These are phyloP conservation scores for Tragelaphus imberbis DNA, from an alignment of 2,113 vertebrate species.

Conservation along the genomic window DNA sequence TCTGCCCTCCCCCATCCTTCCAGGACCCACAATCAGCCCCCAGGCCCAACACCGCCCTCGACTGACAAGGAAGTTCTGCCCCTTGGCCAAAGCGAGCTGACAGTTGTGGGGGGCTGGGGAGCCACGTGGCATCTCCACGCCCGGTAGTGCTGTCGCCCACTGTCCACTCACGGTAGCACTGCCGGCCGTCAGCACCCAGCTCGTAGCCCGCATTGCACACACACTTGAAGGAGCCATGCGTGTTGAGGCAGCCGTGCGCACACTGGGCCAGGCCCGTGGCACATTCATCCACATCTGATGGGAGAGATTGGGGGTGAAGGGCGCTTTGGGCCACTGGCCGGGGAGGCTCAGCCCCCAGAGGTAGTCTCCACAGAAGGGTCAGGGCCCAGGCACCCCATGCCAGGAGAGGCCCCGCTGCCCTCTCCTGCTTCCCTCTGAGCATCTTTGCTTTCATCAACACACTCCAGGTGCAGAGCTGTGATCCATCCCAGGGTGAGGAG, in stretches of 20 bases:
- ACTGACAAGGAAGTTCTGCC: background rate
- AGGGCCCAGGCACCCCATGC: background rate
- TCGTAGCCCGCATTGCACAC: conserved; percentile 89
- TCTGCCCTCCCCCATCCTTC: background rate
- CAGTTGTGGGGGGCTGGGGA: accelerated
- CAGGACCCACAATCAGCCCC: background rate
- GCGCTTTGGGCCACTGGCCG: background rate
- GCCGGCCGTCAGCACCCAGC: conserved; percentile 88
- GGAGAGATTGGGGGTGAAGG: background rate
- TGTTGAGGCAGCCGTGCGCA: conserved; percentile 92
- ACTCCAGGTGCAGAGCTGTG: conserved; percentile 79
- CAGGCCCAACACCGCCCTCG: background rate
- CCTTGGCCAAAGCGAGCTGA: accelerated
- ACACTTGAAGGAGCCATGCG: conserved; percentile 88
- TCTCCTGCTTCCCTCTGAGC: conserved; percentile 41
- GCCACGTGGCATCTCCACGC: accelerated
- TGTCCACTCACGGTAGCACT: conserved; percentile 91
- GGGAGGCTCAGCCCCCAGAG: accelerated
- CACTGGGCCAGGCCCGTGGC: conserved; percentile 79
- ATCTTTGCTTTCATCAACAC: conserved; percentile 59
- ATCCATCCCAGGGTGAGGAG: conserved; percentile 83
- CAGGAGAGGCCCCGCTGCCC: accelerated
- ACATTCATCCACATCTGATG: conserved; percentile 92
- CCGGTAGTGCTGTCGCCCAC: accelerated
- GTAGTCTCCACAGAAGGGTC: too few relatives aligned